A percentile compares a stretch with the other conserved stretches of the same genome.
Conservation (phyloP, 1,140 invertebrate genomes). For the Polypedilum pembai region DNA sequence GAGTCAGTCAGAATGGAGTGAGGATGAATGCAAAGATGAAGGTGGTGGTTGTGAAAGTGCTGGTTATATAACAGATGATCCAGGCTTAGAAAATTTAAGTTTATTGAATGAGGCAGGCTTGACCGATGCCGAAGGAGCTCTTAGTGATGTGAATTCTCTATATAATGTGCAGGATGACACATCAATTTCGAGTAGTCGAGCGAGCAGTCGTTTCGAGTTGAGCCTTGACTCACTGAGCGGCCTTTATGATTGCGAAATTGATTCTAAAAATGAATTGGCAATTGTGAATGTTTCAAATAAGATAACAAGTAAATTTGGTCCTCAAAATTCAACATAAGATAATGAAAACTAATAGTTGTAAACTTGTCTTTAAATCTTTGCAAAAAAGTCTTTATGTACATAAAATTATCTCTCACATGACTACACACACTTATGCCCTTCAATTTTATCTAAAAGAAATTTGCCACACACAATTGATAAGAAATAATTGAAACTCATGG, state of each 20-base stretch:
- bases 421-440: neutral
- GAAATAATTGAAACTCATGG: neutral
- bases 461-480: neutral
- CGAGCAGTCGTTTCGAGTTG: constrained; percentile 66
- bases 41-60: constrained; percentile 62
- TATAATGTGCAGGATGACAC: constrained; percentile 68
- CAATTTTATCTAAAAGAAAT: neutral
- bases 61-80: constrained; percentile 75
- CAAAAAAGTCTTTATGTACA: constrained; percentile 4
- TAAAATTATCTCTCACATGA: neutral
- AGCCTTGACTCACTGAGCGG: constrained; percentile 70
- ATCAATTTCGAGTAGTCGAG: constrained; percentile 67
- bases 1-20: constrained; percentile 73
- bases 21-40: constrained; percentile 50
- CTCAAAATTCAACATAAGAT: constrained; percentile 32
- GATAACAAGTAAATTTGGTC: constrained; percentile 43
- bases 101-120: constrained; percentile 77
- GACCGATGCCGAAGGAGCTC: constrained; percentile 74
- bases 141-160: constrained; percentile 79
- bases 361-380: neutral
- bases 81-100: constrained; percentile 71
- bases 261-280: constrained; percentile 43
- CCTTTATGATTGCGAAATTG: constrained; percentile 62
- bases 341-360: neutral
- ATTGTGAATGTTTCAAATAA: constrained; percentile 44